These are phyloP conservation scores for Epizoanthus rinbou DNA, from an alignment of 92 coral and sea anemone genomes.

Conservation along the genomic window DNA sequence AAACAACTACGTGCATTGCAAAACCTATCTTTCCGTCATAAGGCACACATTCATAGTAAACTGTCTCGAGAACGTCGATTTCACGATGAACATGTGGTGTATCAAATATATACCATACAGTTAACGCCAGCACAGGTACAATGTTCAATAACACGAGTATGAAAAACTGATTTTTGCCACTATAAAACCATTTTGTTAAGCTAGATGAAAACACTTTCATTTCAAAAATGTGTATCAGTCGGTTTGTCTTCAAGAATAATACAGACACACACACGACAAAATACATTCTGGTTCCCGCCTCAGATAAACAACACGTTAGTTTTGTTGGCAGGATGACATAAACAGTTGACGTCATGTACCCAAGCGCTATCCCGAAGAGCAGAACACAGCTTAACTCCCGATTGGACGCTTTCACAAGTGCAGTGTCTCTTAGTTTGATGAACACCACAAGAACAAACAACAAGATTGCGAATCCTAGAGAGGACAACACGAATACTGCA, in stretches of 20 bases:
- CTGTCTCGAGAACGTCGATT: conserved; percentile 47
- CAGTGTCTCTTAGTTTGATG: conserved; percentile 56
- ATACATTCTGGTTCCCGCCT: conserved; percentile 49
- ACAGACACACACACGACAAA: conserved; percentile 67
- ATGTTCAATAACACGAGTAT: conserved; percentile 54
- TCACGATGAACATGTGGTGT: conserved; percentile 56
- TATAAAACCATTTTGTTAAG: conserved; percentile 48
- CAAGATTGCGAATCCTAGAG: conserved; percentile 33
- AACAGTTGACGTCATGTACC: conserved; percentile 50
- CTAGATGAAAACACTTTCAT: conserved; percentile 48
- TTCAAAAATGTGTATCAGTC: conserved; percentile 68
- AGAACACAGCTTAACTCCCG: conserved; percentile 63
- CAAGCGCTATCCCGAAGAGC: conserved; percentile 62
- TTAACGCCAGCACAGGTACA: conserved; percentile 44
- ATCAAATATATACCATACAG: conserved; percentile 56
- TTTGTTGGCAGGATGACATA: conserved; percentile 52
- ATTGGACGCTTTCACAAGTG: conserved; percentile 75
- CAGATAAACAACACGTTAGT: conserved; percentile 44
- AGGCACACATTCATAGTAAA: conserved; percentile 44
- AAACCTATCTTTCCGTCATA: conserved; percentile 23
- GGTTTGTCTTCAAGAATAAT: conserved; percentile 72
- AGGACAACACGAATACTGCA: conserved; percentile 45
- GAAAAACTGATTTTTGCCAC: conserved; percentile 56
- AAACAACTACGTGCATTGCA: conserved; percentile 42
- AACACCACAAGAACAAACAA: conserved; percentile 54